Base-by-base conservation (phyloP, 1,140 invertebrate species). In the Bombus confusus region DNA sequence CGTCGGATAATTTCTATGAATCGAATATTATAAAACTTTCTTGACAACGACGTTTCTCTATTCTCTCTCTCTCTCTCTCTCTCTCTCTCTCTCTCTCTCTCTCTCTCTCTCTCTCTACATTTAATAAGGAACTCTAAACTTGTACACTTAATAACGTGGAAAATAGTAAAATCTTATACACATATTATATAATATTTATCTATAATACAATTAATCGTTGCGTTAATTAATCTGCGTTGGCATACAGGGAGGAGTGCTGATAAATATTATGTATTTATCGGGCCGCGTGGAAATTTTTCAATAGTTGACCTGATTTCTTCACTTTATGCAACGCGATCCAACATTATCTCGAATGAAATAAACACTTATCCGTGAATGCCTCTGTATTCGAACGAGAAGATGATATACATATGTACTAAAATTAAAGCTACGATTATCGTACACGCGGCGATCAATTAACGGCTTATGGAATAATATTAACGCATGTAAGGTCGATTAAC, bases 261-360 rank as follows among this genome's bases (percentile, higher is more conserved):
- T 66, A 66, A 52, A n/a, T 39, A 43, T 52, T 43, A 43, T 22
- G n/a, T 18, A 12, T 75, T 3, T 68, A 52, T 68, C 59, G 22
- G 57, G 13, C 15, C 8, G 43, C n/a, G 74, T 78, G 81, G 83
- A 62, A 85, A 80, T 64, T 80, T 72, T 85, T n/a, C 6, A 37
- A 39, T 25, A 41, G 41, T 34, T 59, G 76, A 84, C 47, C 68
- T 34, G 57, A 15, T 85, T 72, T 34, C 66, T 39, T 52, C 66
- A 1, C 31, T 73, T 72, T 80, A 47, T 79, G 52, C 57, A 80
- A 85, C 64, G 6, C 43, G 62, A 69, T 12, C 41, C 37, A 37
- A 34, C 31, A n/a, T 69, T 83, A 69, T 78, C 74, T 15, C n/a
- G 34, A 37, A 52, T 43, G 47, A 12, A 78, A 34, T 25, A 22